Percentiles rank a stretch among this genome's conserved stretches.
Evolutionary conservation across 2,888 invertebrate species (phyloP).

Genomic region (Sinelater perroti): DNA sequence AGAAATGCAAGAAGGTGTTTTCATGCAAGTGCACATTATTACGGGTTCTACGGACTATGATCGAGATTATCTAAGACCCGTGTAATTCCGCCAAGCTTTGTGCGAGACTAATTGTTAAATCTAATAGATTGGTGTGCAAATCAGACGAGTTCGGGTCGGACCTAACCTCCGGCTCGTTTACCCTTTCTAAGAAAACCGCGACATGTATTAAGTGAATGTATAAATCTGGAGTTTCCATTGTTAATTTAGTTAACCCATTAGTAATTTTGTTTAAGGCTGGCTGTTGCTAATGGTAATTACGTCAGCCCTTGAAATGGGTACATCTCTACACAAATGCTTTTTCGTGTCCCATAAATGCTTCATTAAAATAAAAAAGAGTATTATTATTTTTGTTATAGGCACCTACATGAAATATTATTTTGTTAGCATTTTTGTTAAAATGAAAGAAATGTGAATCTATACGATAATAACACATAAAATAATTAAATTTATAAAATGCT

Average conservation of each 20-base stretch:
- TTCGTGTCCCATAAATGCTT: too few relatives aligned
- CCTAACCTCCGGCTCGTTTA: slow-evolving; percentile 32
- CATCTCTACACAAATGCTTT: too few relatives aligned
- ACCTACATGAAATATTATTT: too few relatives aligned
- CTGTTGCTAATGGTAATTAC: neutral
- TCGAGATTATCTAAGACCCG: slow-evolving; percentile 44
- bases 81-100: slow-evolving; percentile 49
- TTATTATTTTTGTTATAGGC: too few relatives aligned
- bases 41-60: slow-evolving; percentile 33
- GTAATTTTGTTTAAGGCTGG: slow-evolving; percentile 5
- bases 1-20: slow-evolving; percentile 30
- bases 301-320: too few relatives aligned
- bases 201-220: slow-evolving; percentile 28
- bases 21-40: slow-evolving; percentile 38
- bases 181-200: slow-evolving; percentile 31
- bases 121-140: slow-evolving; percentile 51
- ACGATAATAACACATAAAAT: too few relatives aligned
- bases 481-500: too few relatives aligned
- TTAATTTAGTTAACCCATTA: slow-evolving; percentile 24
- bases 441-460: too few relatives aligned
- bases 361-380: too few relatives aligned
- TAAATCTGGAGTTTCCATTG: slow-evolving; percentile 26
- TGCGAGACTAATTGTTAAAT: slow-evolving; percentile 52
- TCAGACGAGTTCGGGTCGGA: slow-evolving; percentile 44
- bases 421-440: too few relatives aligned